Evolutionary conservation across 2,888 invertebrate genomes (phyloP), one percentile per base, ranked within the genome.

Genomic region (Syrista parreyssii): DNA sequence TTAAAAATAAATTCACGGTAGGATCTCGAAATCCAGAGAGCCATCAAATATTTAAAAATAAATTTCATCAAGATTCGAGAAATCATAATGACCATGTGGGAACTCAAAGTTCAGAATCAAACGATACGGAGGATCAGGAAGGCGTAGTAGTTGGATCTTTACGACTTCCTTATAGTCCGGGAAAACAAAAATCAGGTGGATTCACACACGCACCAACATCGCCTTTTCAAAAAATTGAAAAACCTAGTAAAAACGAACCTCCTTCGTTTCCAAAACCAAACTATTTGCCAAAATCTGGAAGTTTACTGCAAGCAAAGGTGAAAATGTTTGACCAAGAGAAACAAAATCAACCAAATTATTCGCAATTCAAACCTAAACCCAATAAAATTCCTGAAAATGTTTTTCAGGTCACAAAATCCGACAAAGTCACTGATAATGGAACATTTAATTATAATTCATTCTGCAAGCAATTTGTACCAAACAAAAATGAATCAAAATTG

Each of bases 141-240:
- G 80, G 80, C 12, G 75, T 84, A 33, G 74, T 82, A 32, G 84
- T 81, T 0, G 80, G 81, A 9, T 74, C 83, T 12, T 40, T 81
- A 55, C 78, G 80, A 36, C 74, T 83, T 4, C 73, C 81, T 3
- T 82, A 75, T 68, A 77, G 73, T 31, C 31, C 68, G 9, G 68
- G 69, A 23, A 40, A 77, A 4, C 76, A 77, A 15, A 81, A 77
- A 3, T 71, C 34, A 35, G 77, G 6, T 72, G 88, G 88, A 23
- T 91, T 91, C 78, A 86, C 86, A 1, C 91, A 91, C 79, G 91
- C 91, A 0, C 88, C 90, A 0, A 89, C 88, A 0, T 91, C 91
- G 23, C 89, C 89, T 4, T 91, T 91, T 73, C 88, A 86, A 4
- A 91, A 86, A 69, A 90, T 91, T 33, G 88, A 89, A 31, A 83